Evolutionary conservation across 2,888 invertebrate species (phyloP).

Genomic region (Ectobius pallidus): DNA sequence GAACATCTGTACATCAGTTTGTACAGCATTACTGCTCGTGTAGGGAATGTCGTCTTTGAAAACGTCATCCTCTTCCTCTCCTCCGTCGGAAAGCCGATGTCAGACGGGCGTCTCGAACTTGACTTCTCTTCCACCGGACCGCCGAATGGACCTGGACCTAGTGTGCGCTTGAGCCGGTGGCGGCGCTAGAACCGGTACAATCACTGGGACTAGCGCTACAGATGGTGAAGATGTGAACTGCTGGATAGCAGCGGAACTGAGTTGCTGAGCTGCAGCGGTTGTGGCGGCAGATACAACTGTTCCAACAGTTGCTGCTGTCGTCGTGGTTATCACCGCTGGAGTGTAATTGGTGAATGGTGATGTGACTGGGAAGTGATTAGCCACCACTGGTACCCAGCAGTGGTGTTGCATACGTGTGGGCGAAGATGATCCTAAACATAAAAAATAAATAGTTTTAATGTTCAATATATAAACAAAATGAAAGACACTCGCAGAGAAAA

Average conservation of each 20-base stretch:
- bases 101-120: constrained; percentile 55
- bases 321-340: constrained; percentile 49
- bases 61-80: not conserved
- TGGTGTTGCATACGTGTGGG: constrained; percentile 14
- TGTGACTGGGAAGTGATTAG: constrained; percentile 72
- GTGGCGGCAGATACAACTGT: constrained; percentile 49
- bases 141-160: constrained; percentile 41
- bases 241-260: constrained; percentile 47
- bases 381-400: constrained; percentile 71
- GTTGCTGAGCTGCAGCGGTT: constrained; percentile 45
- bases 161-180: constrained; percentile 47
- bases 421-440: not conserved
- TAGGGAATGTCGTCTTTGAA: not conserved
- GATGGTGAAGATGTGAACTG: constrained; percentile 51
- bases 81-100: constrained; percentile 53
- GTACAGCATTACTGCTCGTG: constrained; percentile 9
- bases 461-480: not conserved
- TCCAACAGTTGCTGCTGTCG: constrained; percentile 12
- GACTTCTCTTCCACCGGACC: constrained; percentile 46
- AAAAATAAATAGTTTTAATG: not conserved
- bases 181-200: constrained; percentile 47
- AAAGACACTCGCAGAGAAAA: not conserved
- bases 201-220: constrained; percentile 40
- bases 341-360: constrained; percentile 64
- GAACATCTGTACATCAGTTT: constrained; percentile 18